Conservation (phyloP, 2,113 vertebrate species). For the Podilymbus podiceps region DNA sequence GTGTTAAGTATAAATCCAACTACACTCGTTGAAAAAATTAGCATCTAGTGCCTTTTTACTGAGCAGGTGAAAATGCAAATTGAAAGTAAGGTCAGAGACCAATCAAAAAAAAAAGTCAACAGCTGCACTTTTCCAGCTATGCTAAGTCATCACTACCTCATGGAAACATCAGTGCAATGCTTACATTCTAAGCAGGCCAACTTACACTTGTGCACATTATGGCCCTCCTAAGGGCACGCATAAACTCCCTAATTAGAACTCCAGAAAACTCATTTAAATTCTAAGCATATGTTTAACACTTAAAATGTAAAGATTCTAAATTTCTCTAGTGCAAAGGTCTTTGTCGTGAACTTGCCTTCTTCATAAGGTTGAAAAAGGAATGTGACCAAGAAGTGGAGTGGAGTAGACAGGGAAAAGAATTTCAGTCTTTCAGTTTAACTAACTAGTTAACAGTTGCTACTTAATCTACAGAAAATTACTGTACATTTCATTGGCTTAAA, state of each 20-base stretch:
- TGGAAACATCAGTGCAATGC: not conserved
- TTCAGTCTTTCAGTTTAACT: not conserved
- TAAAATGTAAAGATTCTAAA: not conserved
- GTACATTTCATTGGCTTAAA: not conserved
- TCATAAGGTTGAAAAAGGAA: not conserved
- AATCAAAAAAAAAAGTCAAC: not conserved
- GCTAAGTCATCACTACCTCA: not conserved
- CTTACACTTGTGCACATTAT: not conserved
- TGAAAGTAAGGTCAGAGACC: not conserved
- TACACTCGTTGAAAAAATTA: not conserved
- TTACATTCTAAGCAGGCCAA: not conserved
- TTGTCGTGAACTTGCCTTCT: not conserved
- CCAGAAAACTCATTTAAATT: not conserved
- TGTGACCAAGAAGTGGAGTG: not conserved
- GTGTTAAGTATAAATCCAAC: not conserved
- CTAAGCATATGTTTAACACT: not conserved
- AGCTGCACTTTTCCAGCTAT: not conserved
- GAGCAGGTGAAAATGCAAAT: not conserved
- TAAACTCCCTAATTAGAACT: not conserved
- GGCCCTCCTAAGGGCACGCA: not conserved
- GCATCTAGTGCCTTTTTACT: not conserved
- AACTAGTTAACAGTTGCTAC: not conserved
- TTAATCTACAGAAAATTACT: not conserved
- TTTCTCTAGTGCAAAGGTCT: not conserved
- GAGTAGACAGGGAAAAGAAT: fast-evolving